Conservation (phyloP, 2,888 invertebrate species). For the Cantharis rustica region DNA sequence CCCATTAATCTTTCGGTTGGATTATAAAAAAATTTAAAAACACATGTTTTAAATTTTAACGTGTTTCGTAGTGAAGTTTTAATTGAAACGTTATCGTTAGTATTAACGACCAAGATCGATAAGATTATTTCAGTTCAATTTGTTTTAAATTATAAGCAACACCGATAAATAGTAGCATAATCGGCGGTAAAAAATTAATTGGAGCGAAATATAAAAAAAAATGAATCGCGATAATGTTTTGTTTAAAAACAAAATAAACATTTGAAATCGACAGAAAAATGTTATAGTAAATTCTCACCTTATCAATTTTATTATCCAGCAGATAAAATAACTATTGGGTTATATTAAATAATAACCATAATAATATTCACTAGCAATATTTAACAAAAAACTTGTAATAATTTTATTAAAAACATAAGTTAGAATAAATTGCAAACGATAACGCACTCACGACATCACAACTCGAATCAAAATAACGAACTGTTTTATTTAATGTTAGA, state of each 20-base stretch:
- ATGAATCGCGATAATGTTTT: neutral
- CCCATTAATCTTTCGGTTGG: neutral
- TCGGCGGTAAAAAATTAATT: neutral
- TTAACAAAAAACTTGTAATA: neutral
- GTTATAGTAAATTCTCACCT: neutral
- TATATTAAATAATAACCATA: neutral
- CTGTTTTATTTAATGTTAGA: constrained; percentile 1
- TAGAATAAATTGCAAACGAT: neutral
- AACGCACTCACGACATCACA: neutral
- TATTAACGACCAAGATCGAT: neutral
- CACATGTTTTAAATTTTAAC: neutral
- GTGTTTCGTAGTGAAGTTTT: neutral
- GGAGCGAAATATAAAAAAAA: neutral
- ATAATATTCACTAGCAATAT: neutral
- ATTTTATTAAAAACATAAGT: neutral
- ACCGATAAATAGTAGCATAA: neutral
- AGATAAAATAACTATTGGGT: neutral
- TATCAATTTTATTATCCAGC: neutral
- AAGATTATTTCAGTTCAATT: neutral
- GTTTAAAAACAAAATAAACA: neutral
- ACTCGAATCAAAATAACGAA: constrained; percentile 2
- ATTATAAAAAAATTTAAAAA: neutral
- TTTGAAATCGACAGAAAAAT: neutral
- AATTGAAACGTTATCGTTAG: neutral
- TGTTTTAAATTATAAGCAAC: neutral